Evolutionary conservation across 2,797 vertebrate genomes (phyloP), one percentile per base, ranked within the genome.

Genomic region (Propithecus deckenii): DNA sequence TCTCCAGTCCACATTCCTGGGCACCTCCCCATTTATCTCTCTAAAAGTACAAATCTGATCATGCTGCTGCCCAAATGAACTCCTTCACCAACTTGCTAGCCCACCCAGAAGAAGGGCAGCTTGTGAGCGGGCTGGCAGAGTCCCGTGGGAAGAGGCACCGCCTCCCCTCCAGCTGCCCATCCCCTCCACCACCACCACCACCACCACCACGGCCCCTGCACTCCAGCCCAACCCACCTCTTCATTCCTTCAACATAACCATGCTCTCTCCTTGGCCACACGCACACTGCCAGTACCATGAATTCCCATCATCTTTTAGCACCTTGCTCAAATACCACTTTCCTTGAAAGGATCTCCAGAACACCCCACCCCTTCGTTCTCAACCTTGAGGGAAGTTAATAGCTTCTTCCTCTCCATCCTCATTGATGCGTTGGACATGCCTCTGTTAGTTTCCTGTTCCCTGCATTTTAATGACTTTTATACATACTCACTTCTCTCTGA

Each of bases 21-120:
- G 90, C 23, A 69, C 74, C 92, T 94, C 94, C 96, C 72, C 57
- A 63, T 93, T 86, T 96, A 86, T 96, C 94, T 95, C 91, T 90
- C 95, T 52, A 32, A 92, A 93, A 93, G 75, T 84, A 46, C 22
- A 65, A 88, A 95, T 69, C 43, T 74, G 83, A 74, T 84, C 71
- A 67, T 35, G 61, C 55, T 48, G 57, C 30, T 91, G 25, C 46
- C 65, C 20, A 32, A 35, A 0, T 59, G 48, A 95, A 97, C 61
- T 80, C 74, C 59, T 89, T 84, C 17, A 71, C n/a, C 38, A 76
- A 92, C 63, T 50, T 22, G 32, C 80, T 85, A 94, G 61, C 14
- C 85, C 87, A 90, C 85, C 81, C 65, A 85, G 84, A 84, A 81
- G 83, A 78, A 65, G 79, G 12, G 1, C 11, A 38, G 69, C 67